Evolutionary conservation across 35 echinoderm and acorn worm genomes (phyloP).

Genomic region (Acanthaster planci): DNA sequence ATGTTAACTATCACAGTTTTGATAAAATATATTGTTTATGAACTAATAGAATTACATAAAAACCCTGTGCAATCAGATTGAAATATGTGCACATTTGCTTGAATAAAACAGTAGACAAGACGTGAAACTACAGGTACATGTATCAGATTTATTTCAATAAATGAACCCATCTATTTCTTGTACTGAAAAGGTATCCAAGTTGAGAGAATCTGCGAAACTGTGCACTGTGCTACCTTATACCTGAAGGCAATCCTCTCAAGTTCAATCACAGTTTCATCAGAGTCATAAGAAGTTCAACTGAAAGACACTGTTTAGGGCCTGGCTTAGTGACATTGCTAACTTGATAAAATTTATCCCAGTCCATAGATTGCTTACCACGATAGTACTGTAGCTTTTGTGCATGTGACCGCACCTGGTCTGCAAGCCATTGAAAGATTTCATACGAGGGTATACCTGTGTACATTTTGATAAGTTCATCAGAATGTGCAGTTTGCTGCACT

Average conservation of each 20-base stretch:
- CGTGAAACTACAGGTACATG: no score
- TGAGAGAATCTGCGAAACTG: conserved; percentile 58
- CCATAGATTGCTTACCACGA: conserved; percentile 32
- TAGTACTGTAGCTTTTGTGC: conserved; percentile 57
- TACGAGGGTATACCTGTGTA: conserved; percentile 54
- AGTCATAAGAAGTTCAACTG: conserved; percentile 50
- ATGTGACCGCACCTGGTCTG: conserved; percentile 23
- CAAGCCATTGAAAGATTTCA: conserved; percentile 52
- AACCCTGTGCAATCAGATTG: no score
- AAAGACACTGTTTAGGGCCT: conserved; percentile 30
- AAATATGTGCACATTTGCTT: no score
- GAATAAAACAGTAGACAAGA: no score
- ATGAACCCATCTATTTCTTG: conserved; percentile 46
- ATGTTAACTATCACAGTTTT: no score
- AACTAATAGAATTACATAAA: no score
- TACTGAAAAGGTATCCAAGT: conserved; percentile 67
- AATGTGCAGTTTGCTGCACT: no score
- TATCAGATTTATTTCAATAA: no score
- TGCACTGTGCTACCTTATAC: conserved; percentile 32
- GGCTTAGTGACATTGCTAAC: conserved; percentile 38
- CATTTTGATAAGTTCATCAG: conserved; percentile 54
- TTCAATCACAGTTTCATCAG: conserved; percentile 59
- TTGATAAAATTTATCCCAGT: conserved; percentile 33
- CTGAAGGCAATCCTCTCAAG: conserved; percentile 37
- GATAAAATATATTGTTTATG: no score